phyloP scores from a whole-genome alignment of 2,888 invertebrate genomes.

The Imbricaverruca yamaguchii region DNA sequence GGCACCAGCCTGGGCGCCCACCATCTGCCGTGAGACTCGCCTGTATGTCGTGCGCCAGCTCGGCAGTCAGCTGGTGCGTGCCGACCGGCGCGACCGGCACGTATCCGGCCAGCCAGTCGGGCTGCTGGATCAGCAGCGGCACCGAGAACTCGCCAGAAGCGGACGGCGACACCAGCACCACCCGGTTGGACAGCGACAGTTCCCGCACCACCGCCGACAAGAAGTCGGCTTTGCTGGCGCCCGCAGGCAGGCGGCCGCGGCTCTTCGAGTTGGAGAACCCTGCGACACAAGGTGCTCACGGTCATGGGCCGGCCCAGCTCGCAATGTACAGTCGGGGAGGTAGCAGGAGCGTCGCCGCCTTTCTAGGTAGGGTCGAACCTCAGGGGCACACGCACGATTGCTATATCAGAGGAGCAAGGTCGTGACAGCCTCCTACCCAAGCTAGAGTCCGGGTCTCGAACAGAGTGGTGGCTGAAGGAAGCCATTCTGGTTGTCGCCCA shows the following conservation, averaged over 20 bases:
- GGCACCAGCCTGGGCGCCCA: too few species aligned
- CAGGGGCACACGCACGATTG: too few species aligned
- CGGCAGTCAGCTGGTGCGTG: conserved; percentile 36
- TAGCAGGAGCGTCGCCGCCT: too few species aligned
- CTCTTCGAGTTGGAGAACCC: conserved; percentile 7
- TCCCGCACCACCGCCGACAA: conserved; percentile 9
- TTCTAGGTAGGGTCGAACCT: too few species aligned
- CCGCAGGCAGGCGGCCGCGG: background rate
- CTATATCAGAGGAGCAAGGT: too few species aligned
- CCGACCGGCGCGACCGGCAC: conserved; percentile 43
- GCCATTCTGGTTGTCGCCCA: too few species aligned
- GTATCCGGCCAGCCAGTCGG: conserved; percentile 30
- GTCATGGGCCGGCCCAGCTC: too few species aligned
- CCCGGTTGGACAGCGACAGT: background rate
- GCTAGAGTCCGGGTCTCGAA: too few species aligned
- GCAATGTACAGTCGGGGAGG: too few species aligned
- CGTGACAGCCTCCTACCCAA: too few species aligned
- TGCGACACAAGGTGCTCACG: background rate
- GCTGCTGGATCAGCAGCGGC: conserved; percentile 41
- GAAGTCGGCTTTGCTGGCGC: background rate
- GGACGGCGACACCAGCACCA: conserved; percentile 45
- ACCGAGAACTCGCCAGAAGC: conserved; percentile 46
- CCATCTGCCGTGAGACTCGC: conserved; percentile 24
- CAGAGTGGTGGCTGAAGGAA: too few species aligned
- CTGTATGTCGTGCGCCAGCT: conserved; percentile 32